Evolutionary conservation across 2,797 vertebrate species (phyloP).

Genomic region (Sebastes taczanowskii): DNA sequence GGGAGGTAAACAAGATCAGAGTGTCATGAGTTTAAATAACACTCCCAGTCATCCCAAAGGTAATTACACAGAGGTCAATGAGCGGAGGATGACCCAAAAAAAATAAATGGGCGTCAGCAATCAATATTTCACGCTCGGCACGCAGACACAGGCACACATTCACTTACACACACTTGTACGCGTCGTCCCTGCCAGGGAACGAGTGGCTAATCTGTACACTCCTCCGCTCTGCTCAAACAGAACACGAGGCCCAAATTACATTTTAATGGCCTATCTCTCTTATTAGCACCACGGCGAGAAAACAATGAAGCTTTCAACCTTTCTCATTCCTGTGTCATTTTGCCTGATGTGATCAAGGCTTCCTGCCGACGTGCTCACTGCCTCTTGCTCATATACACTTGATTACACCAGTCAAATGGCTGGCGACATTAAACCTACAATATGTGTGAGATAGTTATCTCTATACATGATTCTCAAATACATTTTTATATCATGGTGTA

Average conservation of each 20-base stretch:
- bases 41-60: conserved; percentile 61
- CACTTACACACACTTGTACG: conserved; percentile 6
- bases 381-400: background rate
- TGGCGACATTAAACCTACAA: background rate
- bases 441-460: background rate
- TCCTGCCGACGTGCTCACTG: background rate
- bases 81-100: conserved; percentile 67
- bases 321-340: conserved; percentile 47
- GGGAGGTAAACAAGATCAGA: conserved; percentile 68
- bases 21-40: conserved; percentile 70
- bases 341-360: conserved; percentile 47
- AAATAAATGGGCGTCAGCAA: conserved; percentile 68
- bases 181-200: conserved; percentile 42
- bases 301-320: conserved; percentile 69
- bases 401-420: background rate
- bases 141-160: conserved; percentile 7
- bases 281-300: conserved; percentile 62
- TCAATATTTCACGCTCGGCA: conserved; percentile 68
- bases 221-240: conserved; percentile 67
- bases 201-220: conserved; percentile 63
- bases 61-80: conserved; percentile 79
- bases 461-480: background rate
- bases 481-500: background rate
- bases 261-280: conserved; percentile 76
- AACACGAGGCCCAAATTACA: conserved; percentile 72